Percentiles rank a stretch among this genome's conserved stretches.
Evolutionary conservation across 1,140 invertebrate species (phyloP).

Genomic region (Gonatopus flavifemur): DNA sequence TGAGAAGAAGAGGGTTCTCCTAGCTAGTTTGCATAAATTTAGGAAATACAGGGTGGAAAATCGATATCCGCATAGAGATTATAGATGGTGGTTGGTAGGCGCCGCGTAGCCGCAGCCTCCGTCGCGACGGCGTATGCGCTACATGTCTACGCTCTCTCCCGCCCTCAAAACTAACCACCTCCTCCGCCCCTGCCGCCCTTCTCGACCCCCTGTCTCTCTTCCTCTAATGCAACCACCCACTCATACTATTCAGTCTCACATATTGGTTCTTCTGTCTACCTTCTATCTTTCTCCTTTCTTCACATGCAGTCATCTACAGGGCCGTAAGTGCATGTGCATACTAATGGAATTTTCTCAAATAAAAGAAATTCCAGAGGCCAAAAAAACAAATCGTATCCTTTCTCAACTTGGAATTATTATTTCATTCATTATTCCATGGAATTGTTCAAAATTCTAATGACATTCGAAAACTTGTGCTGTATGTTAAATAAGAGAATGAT

Average conservation of each 20-base stretch:
- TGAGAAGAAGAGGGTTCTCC: conserved; percentile 7
- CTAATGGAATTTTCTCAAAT: too few relatives aligned
- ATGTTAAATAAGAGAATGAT: too few relatives aligned
- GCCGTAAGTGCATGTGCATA: too few relatives aligned
- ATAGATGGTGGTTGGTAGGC: conserved; percentile 61
- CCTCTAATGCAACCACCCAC: background rate
- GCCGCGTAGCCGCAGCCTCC: conserved; percentile 60
- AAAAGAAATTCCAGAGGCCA: too few relatives aligned
- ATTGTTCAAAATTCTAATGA: too few relatives aligned
- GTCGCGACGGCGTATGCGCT: conserved; percentile 57
- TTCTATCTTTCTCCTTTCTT: conserved; percentile 8
- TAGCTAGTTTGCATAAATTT: conserved; percentile 60
- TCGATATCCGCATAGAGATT: conserved; percentile 61
- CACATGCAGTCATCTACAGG: too few relatives aligned
- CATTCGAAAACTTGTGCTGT: too few relatives aligned
- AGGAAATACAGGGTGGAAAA: conserved; percentile 59
- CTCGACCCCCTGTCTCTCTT: conserved; percentile 15
- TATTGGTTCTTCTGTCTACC: conserved; percentile 7
- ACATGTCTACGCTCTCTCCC: conserved; percentile 42
- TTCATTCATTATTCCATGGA: too few relatives aligned
- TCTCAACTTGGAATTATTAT: too few relatives aligned
- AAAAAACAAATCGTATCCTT: too few relatives aligned
- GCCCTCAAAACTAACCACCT: too few relatives aligned
- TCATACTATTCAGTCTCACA: background rate
- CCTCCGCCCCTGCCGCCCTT: conserved; percentile 22